Percentiles rank a stretch among this genome's conserved stretches.
Evolutionary conservation across 2,113 vertebrate genomes (phyloP).

Genomic region (Ellobius talpinus): DNA sequence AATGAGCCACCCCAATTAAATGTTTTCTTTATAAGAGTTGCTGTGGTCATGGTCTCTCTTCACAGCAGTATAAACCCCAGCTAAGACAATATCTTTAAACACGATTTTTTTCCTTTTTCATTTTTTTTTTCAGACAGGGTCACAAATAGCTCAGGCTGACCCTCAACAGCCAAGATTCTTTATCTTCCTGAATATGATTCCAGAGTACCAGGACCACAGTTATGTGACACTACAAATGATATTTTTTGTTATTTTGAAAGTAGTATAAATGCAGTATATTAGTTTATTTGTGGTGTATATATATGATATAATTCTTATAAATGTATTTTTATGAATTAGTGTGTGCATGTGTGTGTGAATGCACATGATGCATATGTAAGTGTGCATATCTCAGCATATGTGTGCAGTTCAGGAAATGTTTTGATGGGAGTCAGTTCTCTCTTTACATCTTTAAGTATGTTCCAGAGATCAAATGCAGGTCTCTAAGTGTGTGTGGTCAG

Average conservation of each 20-base stretch:
- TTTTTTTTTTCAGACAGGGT: neutral
- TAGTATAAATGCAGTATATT: neutral
- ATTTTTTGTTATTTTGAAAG: neutral
- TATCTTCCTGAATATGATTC: neutral
- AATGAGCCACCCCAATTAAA: neutral
- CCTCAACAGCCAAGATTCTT: neutral
- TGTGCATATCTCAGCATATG: neutral
- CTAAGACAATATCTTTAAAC: neutral
- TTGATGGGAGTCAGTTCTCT: too few species aligned
- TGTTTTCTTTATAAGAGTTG: neutral
- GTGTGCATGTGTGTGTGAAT: neutral
- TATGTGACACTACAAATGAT: neutral
- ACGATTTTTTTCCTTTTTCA: fast-evolving
- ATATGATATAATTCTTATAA: neutral
- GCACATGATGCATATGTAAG: fast-evolving
- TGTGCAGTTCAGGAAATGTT: neutral
- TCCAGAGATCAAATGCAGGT: neutral
- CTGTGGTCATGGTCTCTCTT: neutral
- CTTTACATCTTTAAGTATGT: neutral
- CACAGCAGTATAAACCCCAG: neutral
- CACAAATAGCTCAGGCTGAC: neutral
- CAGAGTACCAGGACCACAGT: neutral
- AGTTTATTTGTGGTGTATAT: neutral
- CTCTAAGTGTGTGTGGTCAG: neutral
- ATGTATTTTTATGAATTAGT: neutral